Conservation (phyloP, 2,113 vertebrate genomes). For the Anolis sagrei region DNA sequence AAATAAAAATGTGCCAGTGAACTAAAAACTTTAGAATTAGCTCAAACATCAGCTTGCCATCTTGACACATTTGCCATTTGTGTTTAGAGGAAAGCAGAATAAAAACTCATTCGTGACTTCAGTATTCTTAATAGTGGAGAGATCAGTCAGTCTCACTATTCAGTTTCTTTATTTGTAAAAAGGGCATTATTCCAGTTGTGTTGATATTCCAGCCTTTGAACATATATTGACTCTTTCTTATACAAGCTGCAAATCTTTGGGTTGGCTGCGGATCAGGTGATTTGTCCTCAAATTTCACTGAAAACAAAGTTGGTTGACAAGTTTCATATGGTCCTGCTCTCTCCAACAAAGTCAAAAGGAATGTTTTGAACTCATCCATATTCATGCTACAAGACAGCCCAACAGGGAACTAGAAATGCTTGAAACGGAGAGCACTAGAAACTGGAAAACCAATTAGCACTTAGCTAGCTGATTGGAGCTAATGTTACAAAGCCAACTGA, state of each 20-base stretch:
- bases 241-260: neutral
- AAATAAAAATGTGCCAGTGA: neutral
- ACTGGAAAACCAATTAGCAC: constrained; percentile 13
- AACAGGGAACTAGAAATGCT: neutral
- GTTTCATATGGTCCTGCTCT: neutral
- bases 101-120: neutral
- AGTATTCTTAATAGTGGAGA: neutral
- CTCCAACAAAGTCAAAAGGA: neutral
- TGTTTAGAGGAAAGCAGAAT: neutral
- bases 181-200: neutral
- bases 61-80: neutral
- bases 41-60: neutral
- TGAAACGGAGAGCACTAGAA: neutral
- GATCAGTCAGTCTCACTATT: neutral
- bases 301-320: neutral
- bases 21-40: neutral
- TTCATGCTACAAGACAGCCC: neutral
- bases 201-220: neutral
- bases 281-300: neutral
- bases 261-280: neutral
- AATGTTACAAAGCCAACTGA: neutral
- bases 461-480: neutral
- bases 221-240: neutral
- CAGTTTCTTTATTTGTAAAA: neutral
- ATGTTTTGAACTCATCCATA: neutral